Base-by-base conservation (phyloP, 2,888 invertebrate species). In the Bruchidius siliquastri region DNA sequence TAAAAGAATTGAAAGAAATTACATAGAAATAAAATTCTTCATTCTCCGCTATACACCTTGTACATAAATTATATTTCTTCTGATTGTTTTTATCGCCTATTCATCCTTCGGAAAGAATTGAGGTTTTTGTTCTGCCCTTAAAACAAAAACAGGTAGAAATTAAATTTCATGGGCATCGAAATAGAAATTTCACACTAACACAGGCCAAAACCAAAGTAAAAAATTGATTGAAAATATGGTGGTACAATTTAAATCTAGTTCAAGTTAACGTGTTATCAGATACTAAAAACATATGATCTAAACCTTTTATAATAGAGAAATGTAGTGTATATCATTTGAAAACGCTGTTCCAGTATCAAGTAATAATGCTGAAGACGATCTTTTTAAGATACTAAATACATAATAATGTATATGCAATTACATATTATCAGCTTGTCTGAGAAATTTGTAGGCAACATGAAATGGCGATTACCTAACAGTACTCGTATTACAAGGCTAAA, bases 401-500 rank as follows among this genome's bases (percentile, higher is more conserved):
- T n/a, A n/a, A n/a, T n/a, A n/a, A n/a, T n/a, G n/a, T n/a, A n/a
- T n/a, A n/a, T n/a, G n/a, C n/a, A n/a, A n/a, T n/a, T n/a, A n/a
- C n/a, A n/a, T n/a, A n/a, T n/a, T n/a, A n/a, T 18, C 8, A 49
- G 13, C 49, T 49, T 13, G 49, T 13, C 49, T 49, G 18, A 49
- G 49, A 49, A 49, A 49, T 49, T 13, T 49, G 13, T 8, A 49
- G 49, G 13, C 49, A 49, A 26, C 26, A 49, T 49, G 13, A 49
- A 49, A 49, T 13, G 49, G 49, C 18, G 1, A 74, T 74, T 74
- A 70, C 74, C 67, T 74, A 74, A 74, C 74, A 70, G 74, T 74
- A 74, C 74, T 70, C 67, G 74, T 70, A 72, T 72, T 70, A 68
- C 74, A 74, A 74, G 74, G 74, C 49, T 49, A 49, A 8, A 49